Evolutionary conservation across 2,888 invertebrate genomes (phyloP).

Genomic region (Iselma pallidipennis): DNA sequence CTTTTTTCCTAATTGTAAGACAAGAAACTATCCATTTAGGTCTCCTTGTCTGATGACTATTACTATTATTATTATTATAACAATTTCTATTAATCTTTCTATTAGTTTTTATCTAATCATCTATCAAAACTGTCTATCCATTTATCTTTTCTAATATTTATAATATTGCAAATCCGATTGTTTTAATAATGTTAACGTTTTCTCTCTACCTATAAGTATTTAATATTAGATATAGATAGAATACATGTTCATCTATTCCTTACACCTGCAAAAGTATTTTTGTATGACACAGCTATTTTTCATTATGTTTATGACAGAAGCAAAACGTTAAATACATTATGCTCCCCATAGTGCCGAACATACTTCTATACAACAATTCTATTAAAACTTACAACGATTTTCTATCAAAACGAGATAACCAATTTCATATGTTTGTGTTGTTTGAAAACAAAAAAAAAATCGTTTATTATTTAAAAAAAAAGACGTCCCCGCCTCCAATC

Average conservation of each 20-base stretch:
- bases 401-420: conserved; percentile 9
- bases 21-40: too few relatives aligned
- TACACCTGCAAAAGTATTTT: conserved; percentile 15
- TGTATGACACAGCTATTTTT: conserved; percentile 23
- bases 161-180: background rate
- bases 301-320: conserved; percentile 19
- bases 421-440: conserved; percentile 11
- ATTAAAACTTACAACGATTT: conserved; percentile 31
- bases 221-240: background rate
- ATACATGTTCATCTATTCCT: background rate
- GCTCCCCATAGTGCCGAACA: conserved; percentile 37
- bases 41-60: too few relatives aligned
- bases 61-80: too few relatives aligned
- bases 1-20: too few relatives aligned
- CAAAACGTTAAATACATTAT: conserved; percentile 25
- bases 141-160: background rate
- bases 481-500: background rate
- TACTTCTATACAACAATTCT: conserved; percentile 35
- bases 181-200: background rate
- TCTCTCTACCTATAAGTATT: background rate
- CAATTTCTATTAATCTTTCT: background rate
- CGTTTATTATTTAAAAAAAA: background rate
- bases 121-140: background rate
- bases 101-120: background rate
- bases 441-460: conserved; percentile 2